Percentiles rank a stretch among this genome's conserved stretches.
phyloP scores from a whole-genome alignment of 2,888 invertebrate species.

The Ditylenchus weischeri region DNA sequence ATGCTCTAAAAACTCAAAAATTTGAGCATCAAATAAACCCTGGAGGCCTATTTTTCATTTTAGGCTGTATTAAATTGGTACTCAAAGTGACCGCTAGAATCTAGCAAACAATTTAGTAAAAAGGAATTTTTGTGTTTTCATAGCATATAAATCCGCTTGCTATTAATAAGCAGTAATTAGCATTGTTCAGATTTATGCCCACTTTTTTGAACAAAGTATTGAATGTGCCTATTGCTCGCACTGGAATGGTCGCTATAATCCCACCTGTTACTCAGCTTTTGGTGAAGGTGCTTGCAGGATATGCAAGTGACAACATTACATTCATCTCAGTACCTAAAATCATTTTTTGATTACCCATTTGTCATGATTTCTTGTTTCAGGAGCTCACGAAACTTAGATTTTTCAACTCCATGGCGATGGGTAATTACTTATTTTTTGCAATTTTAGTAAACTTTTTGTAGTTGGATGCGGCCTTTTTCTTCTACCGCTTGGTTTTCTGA shows the following conservation, averaged over 20 bases:
- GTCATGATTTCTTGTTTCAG: conserved; percentile 14
- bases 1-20: too few relatives aligned
- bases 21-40: too few relatives aligned
- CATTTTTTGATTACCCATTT: background rate
- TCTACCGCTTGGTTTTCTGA: conserved; percentile 40
- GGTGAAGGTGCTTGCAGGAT: conserved; percentile 40
- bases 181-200: conserved; percentile 38
- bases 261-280: conserved; percentile 39
- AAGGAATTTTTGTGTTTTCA: too few relatives aligned
- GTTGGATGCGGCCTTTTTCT: conserved; percentile 40
- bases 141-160: too few relatives aligned
- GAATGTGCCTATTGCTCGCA: conserved; percentile 34
- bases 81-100: too few relatives aligned
- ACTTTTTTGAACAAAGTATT: conserved; percentile 44
- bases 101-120: too few relatives aligned
- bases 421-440: too few relatives aligned
- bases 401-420: conserved; percentile 44
- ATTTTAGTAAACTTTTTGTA: too few relatives aligned
- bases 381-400: conserved; percentile 37
- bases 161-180: background rate
- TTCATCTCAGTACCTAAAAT: conserved; percentile 27
- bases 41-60: too few relatives aligned
- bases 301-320: conserved; percentile 35
- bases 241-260: conserved; percentile 40
- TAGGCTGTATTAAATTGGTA: too few relatives aligned